Conservation (phyloP, 2,797 vertebrate species). For the Gallinago solitaria region DNA sequence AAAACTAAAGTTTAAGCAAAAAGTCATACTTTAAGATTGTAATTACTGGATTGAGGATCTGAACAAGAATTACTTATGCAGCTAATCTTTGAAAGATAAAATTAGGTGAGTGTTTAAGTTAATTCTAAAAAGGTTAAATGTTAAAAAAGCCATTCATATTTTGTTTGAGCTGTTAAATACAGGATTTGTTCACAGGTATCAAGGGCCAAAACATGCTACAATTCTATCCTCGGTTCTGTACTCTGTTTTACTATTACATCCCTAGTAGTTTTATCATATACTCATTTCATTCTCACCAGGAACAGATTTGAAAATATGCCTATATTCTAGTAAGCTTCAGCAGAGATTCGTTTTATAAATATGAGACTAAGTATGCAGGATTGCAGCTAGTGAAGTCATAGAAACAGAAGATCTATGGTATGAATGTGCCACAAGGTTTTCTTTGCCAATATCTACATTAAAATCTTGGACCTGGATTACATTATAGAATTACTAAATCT, state of each 20-base stretch:
- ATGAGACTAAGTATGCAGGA: background rate
- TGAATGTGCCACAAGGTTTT: conserved; percentile 1
- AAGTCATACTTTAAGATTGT: background rate
- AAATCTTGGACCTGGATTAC: conserved; percentile 63
- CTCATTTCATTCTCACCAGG: background rate
- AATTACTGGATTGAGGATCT: background rate
- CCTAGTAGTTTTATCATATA: background rate
- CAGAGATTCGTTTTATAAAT: conserved; percentile 47
- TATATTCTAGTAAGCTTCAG: conserved; percentile 23
- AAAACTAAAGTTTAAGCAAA: conserved; percentile 50
- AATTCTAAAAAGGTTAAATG: conserved; percentile 47
- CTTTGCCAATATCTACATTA: conserved; percentile 67
- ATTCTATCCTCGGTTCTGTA: conserved; percentile 34
- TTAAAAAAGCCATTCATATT: conserved; percentile 66
- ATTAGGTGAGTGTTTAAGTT: background rate
- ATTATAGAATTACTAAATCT: conserved; percentile 63
- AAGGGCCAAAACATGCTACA: background rate
- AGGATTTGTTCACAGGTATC: conserved; percentile 29
- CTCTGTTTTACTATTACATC: background rate
- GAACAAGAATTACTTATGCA: background rate
- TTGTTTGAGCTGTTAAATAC: conserved; percentile 26
- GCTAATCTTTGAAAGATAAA: background rate
- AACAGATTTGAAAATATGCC: conserved; percentile 17
- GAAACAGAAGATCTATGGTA: conserved; percentile 47
- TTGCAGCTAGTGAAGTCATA: conserved; percentile 58